phyloP scores from a whole-genome alignment of 2,113 vertebrate species.

The Sarotherodon lohbergeri region DNA sequence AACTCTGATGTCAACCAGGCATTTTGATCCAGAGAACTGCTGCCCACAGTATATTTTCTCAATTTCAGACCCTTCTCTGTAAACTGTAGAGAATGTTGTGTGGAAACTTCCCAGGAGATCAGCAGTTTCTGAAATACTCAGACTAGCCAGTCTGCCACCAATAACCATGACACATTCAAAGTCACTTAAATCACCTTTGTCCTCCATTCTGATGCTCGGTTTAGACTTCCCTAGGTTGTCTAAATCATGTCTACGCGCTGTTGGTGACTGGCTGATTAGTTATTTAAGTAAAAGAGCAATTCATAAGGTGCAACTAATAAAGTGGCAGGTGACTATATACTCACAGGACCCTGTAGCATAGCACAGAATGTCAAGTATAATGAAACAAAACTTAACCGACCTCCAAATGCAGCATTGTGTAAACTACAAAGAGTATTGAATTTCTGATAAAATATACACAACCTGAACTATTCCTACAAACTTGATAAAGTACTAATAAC shows the following conservation, averaged over 20 bases:
- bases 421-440: neutral
- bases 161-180: neutral
- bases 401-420: neutral
- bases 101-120: neutral
- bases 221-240: neutral
- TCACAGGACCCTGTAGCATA: neutral
- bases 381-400: neutral
- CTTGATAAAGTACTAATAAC: neutral
- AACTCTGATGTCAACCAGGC: neutral
- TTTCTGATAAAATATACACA: neutral
- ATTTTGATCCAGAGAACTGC: neutral
- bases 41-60: neutral
- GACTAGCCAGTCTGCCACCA: neutral
- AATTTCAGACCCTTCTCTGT: neutral
- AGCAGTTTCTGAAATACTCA: neutral
- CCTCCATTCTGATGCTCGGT: neutral
- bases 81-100: neutral
- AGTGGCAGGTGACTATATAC: neutral
- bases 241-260: neutral
- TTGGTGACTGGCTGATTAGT: fast-evolving
- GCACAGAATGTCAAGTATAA: no score
- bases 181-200: neutral
- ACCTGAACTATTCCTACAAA: neutral
- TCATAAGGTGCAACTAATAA: neutral
- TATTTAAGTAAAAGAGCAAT: neutral